phyloP scores from a whole-genome alignment of 2,797 vertebrate genomes.

The Hemibagrus guttatus region DNA sequence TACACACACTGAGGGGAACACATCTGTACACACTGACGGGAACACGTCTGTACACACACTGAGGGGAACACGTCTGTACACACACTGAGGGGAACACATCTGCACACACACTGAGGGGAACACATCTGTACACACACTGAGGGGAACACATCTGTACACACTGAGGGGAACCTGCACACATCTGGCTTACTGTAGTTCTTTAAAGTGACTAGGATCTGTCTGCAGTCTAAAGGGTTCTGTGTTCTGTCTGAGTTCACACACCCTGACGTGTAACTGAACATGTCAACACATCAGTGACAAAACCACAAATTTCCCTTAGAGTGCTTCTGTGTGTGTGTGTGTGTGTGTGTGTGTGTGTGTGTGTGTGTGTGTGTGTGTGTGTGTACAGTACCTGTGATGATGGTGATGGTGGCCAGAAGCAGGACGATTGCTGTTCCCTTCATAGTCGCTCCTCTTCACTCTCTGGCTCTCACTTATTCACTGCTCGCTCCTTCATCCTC shows the following conservation, averaged over 20 bases:
- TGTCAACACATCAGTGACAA: constrained; percentile 61
- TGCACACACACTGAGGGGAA: no score
- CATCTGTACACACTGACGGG: neutral
- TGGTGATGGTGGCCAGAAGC: neutral
- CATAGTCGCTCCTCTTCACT: constrained; percentile 21
- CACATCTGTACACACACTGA: neutral
- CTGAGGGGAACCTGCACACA: neutral
- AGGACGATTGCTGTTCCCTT: constrained; percentile 2
- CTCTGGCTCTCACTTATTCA: neutral
- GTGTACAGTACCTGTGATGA: constrained; percentile 12
- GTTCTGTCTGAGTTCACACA: no score
- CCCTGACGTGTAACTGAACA: constrained; percentile 59
- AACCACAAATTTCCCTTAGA: no score
- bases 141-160: no score
- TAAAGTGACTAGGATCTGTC: neutral
- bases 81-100: no score
- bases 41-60: neutral
- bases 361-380: neutral
- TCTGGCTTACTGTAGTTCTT: no score
- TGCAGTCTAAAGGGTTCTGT: neutral
- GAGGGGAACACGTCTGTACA: no score
- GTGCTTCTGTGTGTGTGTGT: neutral
- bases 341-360: neutral
- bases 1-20: no score
- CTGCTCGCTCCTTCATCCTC: constrained; percentile 39